phyloP scores from a whole-genome alignment of 2,888 invertebrate species.

The Dione juno region DNA sequence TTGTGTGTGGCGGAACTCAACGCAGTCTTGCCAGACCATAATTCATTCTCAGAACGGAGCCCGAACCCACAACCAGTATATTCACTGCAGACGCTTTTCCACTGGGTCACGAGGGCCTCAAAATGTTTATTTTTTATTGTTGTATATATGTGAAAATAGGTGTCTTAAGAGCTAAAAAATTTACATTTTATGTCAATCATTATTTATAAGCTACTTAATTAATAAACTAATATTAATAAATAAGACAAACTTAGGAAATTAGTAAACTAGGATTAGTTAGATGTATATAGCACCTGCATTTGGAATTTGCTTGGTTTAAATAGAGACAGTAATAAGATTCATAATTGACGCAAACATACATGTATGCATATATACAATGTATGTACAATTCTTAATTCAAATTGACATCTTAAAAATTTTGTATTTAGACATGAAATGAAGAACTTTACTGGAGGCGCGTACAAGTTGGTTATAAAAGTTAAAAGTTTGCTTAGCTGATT shows the following conservation, averaged over 20 bases:
- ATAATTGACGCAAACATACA: conserved; percentile 3
- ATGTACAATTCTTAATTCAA: not conserved
- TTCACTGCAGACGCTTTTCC: no score
- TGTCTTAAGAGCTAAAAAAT: no score
- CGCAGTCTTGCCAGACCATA: no score
- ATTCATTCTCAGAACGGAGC: no score
- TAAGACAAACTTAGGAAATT: not conserved
- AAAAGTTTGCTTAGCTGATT: no score
- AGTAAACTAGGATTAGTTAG: not conserved
- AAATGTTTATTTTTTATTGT: no score
- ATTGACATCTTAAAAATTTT: not conserved
- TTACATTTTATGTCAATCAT: no score
- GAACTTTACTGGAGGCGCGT: not conserved
- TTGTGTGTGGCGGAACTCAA: no score
- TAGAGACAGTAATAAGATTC: not conserved
- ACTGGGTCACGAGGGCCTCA: no score
- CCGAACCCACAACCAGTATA: no score
- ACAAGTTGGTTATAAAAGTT: not conserved
- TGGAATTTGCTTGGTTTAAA: not conserved
- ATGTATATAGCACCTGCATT: not conserved
- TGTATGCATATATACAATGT: not conserved
- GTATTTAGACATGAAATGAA: not conserved
- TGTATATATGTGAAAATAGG: no score
- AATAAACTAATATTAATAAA: not conserved
- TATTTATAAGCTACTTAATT: no score